phyloP scores from a whole-genome alignment of 2,888 invertebrate genomes.

The Sesia apiformis region DNA sequence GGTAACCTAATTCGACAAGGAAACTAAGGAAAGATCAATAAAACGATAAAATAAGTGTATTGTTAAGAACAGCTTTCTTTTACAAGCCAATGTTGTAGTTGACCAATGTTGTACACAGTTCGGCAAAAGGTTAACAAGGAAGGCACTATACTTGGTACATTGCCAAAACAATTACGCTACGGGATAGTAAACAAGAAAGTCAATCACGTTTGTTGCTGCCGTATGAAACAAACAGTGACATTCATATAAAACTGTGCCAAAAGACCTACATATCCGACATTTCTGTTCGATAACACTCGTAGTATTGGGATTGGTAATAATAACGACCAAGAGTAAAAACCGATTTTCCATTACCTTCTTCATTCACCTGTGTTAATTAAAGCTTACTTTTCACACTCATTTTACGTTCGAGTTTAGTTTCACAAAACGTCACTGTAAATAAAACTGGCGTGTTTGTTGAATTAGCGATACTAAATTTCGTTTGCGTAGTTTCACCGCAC shows the following conservation, averaged over 20 bases:
- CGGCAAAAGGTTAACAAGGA: not conserved
- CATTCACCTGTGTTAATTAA: constrained; percentile 45
- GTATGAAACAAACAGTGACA: not conserved
- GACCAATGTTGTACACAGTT: too few relatives aligned
- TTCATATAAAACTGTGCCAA: not conserved
- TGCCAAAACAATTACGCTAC: not conserved
- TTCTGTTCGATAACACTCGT: not conserved
- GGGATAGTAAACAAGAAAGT: not conserved
- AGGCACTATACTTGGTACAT: not conserved
- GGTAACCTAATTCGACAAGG: too few relatives aligned
- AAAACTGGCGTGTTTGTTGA: constrained; percentile 44
- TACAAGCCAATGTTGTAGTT: too few relatives aligned
- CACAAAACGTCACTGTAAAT: constrained; percentile 61
- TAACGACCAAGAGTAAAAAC: not conserved
- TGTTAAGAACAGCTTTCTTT: too few relatives aligned
- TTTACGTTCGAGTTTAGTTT: constrained; percentile 36
- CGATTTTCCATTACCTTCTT: constrained; percentile 6
- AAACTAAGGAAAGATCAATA: too few relatives aligned
- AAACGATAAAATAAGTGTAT: too few relatives aligned
- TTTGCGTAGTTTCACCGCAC: constrained; percentile 30
- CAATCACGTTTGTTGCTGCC: not conserved
- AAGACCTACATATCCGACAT: not conserved
- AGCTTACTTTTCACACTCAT: constrained; percentile 38
- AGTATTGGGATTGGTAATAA: not conserved
- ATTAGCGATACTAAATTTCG: constrained; percentile 32